Evolutionary conservation across 2,888 invertebrate species (phyloP).

Genomic region (Glyphotaelius pellucidus): DNA sequence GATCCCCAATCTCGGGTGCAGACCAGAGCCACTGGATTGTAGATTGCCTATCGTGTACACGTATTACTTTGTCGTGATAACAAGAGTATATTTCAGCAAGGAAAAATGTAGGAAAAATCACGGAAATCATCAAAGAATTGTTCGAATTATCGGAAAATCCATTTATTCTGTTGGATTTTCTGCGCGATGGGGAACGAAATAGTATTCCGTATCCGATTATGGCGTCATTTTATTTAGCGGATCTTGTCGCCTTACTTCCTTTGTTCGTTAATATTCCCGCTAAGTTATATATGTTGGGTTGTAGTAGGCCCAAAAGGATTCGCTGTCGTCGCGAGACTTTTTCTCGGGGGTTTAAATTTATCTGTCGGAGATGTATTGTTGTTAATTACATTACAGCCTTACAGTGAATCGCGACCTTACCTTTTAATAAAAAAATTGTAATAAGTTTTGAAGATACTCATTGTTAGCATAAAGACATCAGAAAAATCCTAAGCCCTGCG

Average conservation of each 20-base stretch:
- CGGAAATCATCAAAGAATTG: constrained; percentile 6
- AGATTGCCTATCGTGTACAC: constrained; percentile 41
- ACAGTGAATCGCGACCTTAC: too few relatives aligned
- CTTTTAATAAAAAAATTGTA: too few relatives aligned
- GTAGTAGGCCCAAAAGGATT: background rate
- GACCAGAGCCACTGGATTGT: constrained; percentile 15
- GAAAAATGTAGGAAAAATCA: background rate
- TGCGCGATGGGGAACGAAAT: background rate
- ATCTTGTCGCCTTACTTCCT: background rate
- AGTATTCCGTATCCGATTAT: background rate
- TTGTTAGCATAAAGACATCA: too few relatives aligned
- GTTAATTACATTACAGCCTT: too few relatives aligned
- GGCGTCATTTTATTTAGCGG: background rate
- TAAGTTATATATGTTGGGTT: background rate
- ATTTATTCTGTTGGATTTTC: background rate
- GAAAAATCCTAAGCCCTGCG: too few relatives aligned
- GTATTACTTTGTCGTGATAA: constrained; percentile 37
- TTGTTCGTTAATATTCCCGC: background rate
- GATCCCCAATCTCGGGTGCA: constrained; percentile 34
- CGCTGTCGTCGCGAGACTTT: background rate
- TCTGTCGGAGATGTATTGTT: background rate
- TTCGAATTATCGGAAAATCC: background rate
- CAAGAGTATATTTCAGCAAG: background rate
- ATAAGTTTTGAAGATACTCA: too few relatives aligned
- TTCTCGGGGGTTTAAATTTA: background rate